Conservation (phyloP, 2,888 invertebrate genomes). For the Acleris literana region DNA sequence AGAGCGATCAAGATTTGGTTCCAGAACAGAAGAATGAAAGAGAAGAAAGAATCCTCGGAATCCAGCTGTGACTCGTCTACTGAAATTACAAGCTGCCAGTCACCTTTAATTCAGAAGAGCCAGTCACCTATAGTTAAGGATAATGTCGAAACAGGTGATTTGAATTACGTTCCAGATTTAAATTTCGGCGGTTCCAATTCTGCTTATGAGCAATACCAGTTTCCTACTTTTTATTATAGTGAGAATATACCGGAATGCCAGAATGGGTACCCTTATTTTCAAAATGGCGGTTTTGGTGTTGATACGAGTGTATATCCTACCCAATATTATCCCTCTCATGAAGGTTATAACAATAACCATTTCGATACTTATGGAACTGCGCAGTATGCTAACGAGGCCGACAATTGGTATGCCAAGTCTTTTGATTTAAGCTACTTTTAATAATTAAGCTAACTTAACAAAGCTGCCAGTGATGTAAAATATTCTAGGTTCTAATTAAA, state of each 20-base stretch:
- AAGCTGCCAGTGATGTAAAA: background rate
- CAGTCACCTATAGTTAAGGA: slow-evolving; percentile 33
- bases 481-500: too few relatives aligned
- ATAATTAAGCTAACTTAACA: background rate
- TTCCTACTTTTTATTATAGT: slow-evolving; percentile 14
- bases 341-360: slow-evolving; percentile 20
- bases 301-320: slow-evolving; percentile 52
- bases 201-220: slow-evolving; percentile 14
- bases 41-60: slow-evolving; percentile 81
- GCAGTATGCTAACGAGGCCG: slow-evolving; percentile 24
- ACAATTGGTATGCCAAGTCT: slow-evolving; percentile 41
- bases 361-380: slow-evolving; percentile 30
- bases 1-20: slow-evolving; percentile 93
- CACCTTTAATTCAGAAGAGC: slow-evolving; percentile 28
- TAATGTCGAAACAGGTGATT: slow-evolving; percentile 9
- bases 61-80: slow-evolving; percentile 55
- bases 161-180: slow-evolving; percentile 1
- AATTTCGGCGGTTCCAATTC: background rate
- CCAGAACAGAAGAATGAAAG: slow-evolving; percentile 91
- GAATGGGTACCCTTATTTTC: slow-evolving; percentile 11
- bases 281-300: slow-evolving; percentile 34
- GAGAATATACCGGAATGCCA: background rate
- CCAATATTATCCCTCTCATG: slow-evolving; percentile 52
- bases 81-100: slow-evolving; percentile 42
- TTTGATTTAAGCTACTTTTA: slow-evolving; percentile 43